A percentile compares a stretch with the other conserved stretches of the same genome.
These are phyloP conservation scores for Momotus momota DNA, from an alignment of 2,797 vertebrate species.

Conservation along the genomic window DNA sequence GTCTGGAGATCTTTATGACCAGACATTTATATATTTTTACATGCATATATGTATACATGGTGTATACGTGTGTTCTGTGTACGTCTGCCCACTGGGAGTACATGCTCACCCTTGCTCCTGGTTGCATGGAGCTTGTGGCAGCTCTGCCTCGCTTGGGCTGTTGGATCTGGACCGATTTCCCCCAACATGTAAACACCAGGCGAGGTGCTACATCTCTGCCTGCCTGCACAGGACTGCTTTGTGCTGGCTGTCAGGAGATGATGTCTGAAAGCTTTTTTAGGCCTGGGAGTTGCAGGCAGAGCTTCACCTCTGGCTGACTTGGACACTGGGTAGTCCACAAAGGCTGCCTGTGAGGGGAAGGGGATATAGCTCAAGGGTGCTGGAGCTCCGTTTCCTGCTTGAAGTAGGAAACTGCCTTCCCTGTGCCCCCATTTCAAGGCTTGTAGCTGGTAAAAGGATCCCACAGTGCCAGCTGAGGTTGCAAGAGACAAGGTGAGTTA, in stretches of 20 bases:
- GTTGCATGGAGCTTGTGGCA: not conserved
- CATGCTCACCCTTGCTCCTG: not conserved
- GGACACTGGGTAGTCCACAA: not conserved
- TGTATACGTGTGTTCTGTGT: no score
- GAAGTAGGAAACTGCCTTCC: not conserved
- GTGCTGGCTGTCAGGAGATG: not conserved
- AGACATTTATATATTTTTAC: no score
- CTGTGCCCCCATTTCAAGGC: no score
- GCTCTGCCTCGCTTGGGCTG: not conserved
- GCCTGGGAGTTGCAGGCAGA: not conserved
- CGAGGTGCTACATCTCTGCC: not conserved
- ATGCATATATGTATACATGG: rapidly evolving
- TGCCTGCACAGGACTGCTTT: not conserved
- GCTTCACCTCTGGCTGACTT: not conserved
- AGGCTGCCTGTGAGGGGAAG: not conserved
- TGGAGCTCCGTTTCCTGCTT: rapidly evolving
- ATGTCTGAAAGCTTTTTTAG: not conserved
- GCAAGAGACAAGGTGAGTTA: not conserved
- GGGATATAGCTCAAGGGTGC: not conserved
- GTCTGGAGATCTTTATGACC: not conserved
- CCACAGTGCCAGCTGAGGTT: not conserved
- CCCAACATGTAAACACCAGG: no score
- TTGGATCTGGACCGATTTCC: not conserved
- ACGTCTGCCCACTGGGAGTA: not conserved
- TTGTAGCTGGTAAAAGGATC: not conserved